Conservation (phyloP, 2,888 invertebrate species). For the Seira musarum region DNA sequence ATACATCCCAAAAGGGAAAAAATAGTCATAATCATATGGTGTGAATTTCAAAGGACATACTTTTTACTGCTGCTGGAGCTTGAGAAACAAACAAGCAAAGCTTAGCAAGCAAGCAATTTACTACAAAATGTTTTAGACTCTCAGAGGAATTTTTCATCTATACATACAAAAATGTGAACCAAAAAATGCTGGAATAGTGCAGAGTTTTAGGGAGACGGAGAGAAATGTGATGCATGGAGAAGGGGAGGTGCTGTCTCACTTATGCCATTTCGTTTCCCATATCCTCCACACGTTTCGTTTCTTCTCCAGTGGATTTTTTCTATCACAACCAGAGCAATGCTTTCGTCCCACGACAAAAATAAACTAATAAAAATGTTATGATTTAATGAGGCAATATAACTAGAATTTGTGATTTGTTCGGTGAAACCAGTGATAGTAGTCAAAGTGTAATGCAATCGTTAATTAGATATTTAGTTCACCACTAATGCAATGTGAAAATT, state of each 20-base stretch:
- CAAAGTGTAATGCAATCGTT: background rate
- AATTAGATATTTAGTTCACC: background rate
- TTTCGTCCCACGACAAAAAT: too few species aligned
- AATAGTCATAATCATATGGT: background rate
- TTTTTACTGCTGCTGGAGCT: background rate
- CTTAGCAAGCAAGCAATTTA: too few species aligned
- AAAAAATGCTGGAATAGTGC: background rate
- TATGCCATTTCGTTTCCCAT: background rate
- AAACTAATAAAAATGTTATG: too few species aligned
- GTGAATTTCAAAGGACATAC: background rate
- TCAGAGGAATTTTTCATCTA: too few species aligned
- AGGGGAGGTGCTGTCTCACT: conserved; percentile 1
- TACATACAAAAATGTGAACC: too few species aligned
- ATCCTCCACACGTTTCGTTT: conserved; percentile 1
- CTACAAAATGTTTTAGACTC: too few species aligned
- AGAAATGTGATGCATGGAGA: conserved; percentile 11
- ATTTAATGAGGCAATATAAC: background rate
- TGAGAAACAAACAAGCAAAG: background rate
- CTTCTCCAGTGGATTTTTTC: conserved; percentile 11
- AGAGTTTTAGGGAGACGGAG: background rate
- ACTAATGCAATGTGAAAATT: background rate
- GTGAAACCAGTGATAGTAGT: background rate
- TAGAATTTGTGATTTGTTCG: background rate
- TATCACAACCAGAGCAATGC: too few species aligned
- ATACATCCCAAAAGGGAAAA: background rate